Base-by-base conservation (phyloP, 1,140 invertebrate species). In the Lerema accius region DNA sequence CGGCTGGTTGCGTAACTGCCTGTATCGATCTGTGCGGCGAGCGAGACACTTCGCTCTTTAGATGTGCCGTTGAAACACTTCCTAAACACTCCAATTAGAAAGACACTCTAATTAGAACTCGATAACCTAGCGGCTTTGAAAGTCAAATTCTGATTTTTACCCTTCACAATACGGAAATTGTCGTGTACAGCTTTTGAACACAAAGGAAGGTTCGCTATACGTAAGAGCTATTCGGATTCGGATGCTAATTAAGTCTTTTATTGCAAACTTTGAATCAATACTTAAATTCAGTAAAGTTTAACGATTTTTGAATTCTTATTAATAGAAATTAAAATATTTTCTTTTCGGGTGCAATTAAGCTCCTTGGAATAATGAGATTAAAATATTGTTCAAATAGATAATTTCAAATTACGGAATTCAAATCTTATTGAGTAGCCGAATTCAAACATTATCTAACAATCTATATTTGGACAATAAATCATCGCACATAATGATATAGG, bases 1-100 rank as follows among this genome's bases (percentile, higher is more conserved):
- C 82, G 74, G 79, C 74, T 68, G 74, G 80, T 90, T 90, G 87
- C 87, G 85, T 90, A 90, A 88, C 85, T 77, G 65, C 58, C 68
- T 65, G 77, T 87, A 90, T 90, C 79, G 87, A 90, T 90, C 80
- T 77, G 79, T 80, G 78, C 77, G 80, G 67, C 67, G 75, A 70
- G 67, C 65, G 73, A 72, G 72, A 83, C 76, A 82, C 71, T 77
- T 67, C 55, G 69, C 65, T 73, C 68, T 76, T 62, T 76, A 69
- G 66, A 73, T 74, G 59, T 77, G 65, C 61, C 62, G 28, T 40
- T 60, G 49, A 60, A 60, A 60, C 58, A 60, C 58, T 60, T 60
- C 58, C 58, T 60, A 60, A 49, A 60, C 58, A 60, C 58, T 60
- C 35, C 45, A 40, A 60, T 60, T 60, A 49, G 58, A 28, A 40